A percentile compares a stretch with the other conserved stretches of the same genome.
These are phyloP conservation scores for Callipepla californica DNA, from an alignment of 2,113 vertebrate genomes.

Conservation along the genomic window DNA sequence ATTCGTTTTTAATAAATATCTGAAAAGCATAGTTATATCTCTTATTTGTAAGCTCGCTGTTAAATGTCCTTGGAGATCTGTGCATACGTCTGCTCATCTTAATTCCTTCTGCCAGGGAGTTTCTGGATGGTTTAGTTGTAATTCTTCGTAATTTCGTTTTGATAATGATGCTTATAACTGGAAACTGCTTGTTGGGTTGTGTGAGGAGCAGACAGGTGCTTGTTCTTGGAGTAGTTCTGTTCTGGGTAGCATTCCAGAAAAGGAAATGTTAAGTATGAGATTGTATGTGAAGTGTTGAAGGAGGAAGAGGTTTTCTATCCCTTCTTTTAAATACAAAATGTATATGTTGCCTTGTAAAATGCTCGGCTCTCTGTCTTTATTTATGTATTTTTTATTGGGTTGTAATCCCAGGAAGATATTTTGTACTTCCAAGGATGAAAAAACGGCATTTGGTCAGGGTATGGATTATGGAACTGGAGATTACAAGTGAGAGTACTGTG, in stretches of 20 bases:
- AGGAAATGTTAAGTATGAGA: not conserved
- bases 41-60: not conserved
- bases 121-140: not conserved
- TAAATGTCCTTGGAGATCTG: not conserved
- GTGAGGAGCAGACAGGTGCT: not conserved
- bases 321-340: not conserved
- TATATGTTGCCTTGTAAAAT: not conserved
- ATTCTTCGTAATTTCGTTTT: not conserved
- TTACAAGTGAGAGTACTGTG: not conserved
- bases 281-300: not conserved
- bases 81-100: not conserved
- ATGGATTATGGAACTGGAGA: not conserved
- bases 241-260: not conserved
- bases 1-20: not conserved
- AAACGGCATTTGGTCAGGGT: not conserved
- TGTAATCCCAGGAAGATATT: not conserved
- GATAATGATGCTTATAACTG: not conserved
- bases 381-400: not conserved
- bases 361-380: not conserved
- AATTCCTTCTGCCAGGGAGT: not conserved
- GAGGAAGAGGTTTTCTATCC: not conserved
- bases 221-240: not conserved
- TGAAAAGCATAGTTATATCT: not conserved
- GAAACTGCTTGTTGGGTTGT: not conserved
- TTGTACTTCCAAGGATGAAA: not conserved